These are phyloP conservation scores for Tapirus indicus DNA, from an alignment of 2,797 vertebrate species.

Conservation along the genomic window DNA sequence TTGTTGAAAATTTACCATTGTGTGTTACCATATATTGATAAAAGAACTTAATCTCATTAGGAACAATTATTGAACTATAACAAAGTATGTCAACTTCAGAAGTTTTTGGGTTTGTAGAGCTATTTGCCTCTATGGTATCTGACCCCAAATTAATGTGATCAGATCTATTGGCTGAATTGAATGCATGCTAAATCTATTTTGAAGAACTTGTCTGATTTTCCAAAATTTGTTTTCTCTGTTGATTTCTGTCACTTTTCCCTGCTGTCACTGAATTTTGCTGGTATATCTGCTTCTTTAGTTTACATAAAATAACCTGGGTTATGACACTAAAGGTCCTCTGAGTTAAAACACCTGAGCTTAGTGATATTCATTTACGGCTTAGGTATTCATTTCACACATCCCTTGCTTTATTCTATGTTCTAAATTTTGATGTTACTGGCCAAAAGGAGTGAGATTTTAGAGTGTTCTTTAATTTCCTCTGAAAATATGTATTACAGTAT, in stretches of 20 bases:
- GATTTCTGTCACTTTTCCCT: neutral
- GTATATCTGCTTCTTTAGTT: neutral
- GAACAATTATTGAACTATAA: neutral
- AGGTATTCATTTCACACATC: neutral
- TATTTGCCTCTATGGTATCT: neutral
- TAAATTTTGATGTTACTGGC: neutral
- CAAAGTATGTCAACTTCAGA: neutral
- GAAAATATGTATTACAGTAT: neutral
- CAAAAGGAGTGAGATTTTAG: neutral
- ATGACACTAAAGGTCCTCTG: neutral
- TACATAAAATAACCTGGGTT: neutral
- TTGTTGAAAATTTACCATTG: neutral
- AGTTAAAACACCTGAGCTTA: neutral
- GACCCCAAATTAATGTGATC: neutral
- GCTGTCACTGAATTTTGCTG: neutral
- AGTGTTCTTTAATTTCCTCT: neutral
- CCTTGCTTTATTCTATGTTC: conserved; percentile 24
- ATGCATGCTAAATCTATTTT: neutral
- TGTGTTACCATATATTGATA: neutral
- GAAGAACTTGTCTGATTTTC: neutral
- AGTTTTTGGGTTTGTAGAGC: neutral
- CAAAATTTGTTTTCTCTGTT: neutral
- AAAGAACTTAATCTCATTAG: neutral
- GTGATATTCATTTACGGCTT: neutral
- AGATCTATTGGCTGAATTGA: neutral